Evolutionary conservation across 2,797 vertebrate genomes (phyloP).

Genomic region (Ibycter americanus): DNA sequence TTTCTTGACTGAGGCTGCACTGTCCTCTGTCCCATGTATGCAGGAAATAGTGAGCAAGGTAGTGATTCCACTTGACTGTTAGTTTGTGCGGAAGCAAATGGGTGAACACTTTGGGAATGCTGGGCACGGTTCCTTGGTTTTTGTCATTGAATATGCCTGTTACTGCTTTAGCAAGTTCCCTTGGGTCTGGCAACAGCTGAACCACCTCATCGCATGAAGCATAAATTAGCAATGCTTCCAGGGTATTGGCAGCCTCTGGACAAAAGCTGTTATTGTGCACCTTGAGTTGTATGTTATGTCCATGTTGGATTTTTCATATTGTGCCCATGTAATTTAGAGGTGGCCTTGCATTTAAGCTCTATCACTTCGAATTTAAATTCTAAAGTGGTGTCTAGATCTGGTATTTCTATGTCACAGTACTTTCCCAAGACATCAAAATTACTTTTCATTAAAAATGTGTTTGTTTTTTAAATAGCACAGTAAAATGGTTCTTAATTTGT

Average conservation of each 20-base stretch:
- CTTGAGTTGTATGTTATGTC: not conserved
- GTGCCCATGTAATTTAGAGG: not conserved
- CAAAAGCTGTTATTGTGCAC: not conserved
- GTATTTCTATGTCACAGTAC: not conserved
- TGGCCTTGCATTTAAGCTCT: not conserved
- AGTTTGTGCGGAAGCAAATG: not conserved
- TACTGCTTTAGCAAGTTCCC: not conserved
- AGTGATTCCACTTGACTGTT: accelerated
- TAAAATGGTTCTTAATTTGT: not conserved
- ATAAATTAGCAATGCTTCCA: not conserved
- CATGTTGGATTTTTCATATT: not conserved
- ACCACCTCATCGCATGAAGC: not conserved
- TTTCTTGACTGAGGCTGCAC: not conserved
- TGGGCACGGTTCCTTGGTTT: not conserved
- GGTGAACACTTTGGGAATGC: not conserved
- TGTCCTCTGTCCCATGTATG: accelerated
- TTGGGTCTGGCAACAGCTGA: not conserved
- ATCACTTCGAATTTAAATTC: not conserved
- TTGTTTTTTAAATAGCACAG: not conserved
- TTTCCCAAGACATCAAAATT: not conserved
- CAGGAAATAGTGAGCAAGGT: not conserved
- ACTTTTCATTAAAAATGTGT: not conserved
- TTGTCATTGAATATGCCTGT: not conserved
- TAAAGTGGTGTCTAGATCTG: not conserved
- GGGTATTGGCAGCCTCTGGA: not conserved